Conservation (phyloP, 1,140 invertebrate species). For the Dolichoris vasculosae region DNA sequence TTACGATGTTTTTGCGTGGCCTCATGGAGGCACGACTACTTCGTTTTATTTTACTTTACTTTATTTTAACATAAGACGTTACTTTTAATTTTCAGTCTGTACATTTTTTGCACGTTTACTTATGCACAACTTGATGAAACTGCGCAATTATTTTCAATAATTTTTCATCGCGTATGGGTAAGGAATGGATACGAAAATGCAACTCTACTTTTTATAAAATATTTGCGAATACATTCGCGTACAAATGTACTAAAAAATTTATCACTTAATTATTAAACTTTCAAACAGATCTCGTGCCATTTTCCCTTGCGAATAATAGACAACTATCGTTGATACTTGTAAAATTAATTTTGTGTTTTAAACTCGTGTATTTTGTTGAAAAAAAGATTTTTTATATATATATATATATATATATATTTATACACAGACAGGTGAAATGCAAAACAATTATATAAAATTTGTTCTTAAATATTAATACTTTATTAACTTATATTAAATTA, state of each 20-base stretch:
- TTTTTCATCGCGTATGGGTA: slow-evolving; percentile 22
- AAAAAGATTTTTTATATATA: background rate
- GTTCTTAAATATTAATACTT: slow-evolving; percentile 40
- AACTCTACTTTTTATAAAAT: slow-evolving; percentile 14
- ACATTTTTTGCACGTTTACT: slow-evolving; percentile 4
- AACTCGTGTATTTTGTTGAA: slow-evolving; percentile 2
- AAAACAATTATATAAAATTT: slow-evolving; percentile 40
- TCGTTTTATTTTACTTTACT: slow-evolving; percentile 18
- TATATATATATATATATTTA: slow-evolving; percentile 19
- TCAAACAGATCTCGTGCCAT: slow-evolving; percentile 51
- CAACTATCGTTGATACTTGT: slow-evolving; percentile 36
- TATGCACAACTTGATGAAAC: slow-evolving; percentile 36
- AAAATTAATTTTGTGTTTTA: slow-evolving; percentile 37
- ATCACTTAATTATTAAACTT: slow-evolving; percentile 25
- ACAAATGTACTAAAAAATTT: slow-evolving; percentile 33
- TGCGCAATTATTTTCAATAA: slow-evolving; percentile 5
- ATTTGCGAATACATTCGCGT: slow-evolving; percentile 28
- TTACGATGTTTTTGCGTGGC: slow-evolving; percentile 29
- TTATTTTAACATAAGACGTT: slow-evolving; percentile 36
- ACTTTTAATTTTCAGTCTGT: slow-evolving; percentile 42
- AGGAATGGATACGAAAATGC: slow-evolving; percentile 43
- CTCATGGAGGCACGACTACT: slow-evolving; percentile 45
- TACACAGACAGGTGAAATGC: slow-evolving; percentile 53
- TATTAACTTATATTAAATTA: slow-evolving; percentile 48
- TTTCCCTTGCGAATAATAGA: slow-evolving; percentile 44